Evolutionary conservation across 2,797 vertebrate species (phyloP).

Genomic region (Catharus ustulatus): DNA sequence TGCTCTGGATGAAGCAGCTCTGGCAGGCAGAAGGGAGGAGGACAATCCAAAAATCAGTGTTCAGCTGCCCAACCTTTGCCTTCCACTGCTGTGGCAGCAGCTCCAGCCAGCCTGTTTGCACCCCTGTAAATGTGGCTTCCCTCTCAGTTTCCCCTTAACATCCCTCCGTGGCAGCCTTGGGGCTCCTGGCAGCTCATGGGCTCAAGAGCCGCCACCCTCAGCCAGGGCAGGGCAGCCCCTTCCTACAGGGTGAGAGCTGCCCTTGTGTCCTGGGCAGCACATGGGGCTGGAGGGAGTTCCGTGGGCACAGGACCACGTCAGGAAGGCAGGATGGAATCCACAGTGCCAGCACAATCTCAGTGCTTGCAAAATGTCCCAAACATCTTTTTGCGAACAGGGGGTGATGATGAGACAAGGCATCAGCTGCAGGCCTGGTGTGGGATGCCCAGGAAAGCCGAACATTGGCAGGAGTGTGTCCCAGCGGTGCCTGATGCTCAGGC

Average conservation of each 20-base stretch:
- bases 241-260: rapidly evolving
- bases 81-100: background rate
- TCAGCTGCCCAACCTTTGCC: background rate
- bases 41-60: background rate
- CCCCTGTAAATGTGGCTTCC: background rate
- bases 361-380: background rate
- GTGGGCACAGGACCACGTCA: rapidly evolving
- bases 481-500: background rate
- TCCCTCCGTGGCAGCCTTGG: background rate
- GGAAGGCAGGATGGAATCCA: background rate
- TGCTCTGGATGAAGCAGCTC: background rate
- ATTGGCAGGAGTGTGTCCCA: background rate
- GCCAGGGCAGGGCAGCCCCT: background rate
- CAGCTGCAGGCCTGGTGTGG: background rate
- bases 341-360: rapidly evolving
- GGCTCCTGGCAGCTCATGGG: background rate
- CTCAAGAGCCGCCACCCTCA: background rate
- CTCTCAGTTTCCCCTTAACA: rapidly evolving
- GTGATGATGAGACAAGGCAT: rapidly evolving
- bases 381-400: rapidly evolving
- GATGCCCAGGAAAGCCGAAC: background rate
- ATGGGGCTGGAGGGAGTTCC: rapidly evolving
- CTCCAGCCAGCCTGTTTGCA: background rate
- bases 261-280: rapidly evolving
- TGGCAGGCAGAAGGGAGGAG: background rate